These are phyloP conservation scores for Piaya cayana DNA, from an alignment of 2,113 vertebrate species.

Conservation along the genomic window DNA sequence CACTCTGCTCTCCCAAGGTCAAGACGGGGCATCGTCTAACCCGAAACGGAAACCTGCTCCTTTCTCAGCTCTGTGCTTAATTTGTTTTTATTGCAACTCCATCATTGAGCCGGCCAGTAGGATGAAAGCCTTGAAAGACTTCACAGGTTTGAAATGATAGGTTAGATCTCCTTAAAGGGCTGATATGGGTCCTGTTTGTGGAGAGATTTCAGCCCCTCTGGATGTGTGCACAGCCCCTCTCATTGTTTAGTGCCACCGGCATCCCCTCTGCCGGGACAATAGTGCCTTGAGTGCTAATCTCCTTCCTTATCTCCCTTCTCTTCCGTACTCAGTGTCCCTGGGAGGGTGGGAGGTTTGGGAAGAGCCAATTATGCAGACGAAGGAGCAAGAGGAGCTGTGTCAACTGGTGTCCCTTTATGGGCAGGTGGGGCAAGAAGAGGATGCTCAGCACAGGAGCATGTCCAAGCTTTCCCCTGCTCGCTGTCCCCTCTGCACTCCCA, in stretches of 20 bases:
- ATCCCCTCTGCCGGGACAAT: conserved; percentile 26
- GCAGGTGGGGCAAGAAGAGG: background rate
- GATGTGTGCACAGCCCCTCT: background rate
- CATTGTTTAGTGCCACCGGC: conserved; percentile 36
- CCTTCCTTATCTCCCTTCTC: conserved; percentile 38
- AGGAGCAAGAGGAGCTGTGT: background rate
- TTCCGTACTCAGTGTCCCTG: background rate
- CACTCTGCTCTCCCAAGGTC: background rate
- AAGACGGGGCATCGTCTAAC: rapidly evolving
- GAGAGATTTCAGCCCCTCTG: conserved; percentile 33
- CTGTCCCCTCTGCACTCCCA: rapidly evolving
- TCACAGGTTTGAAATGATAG: background rate
- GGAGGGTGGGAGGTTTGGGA: background rate
- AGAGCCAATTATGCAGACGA: conserved; percentile 1
- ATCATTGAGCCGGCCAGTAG: background rate
- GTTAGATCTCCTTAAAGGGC: background rate
- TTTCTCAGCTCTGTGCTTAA: background rate
- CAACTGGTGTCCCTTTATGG: background rate
- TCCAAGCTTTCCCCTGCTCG: rapidly evolving
- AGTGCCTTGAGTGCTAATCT: conserved; percentile 41
- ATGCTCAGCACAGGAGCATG: rapidly evolving
- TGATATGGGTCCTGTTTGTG: conserved; percentile 4
- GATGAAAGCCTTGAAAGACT: background rate
- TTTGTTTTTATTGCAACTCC: background rate
- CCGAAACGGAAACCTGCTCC: background rate